Base-by-base conservation (phyloP, 2,888 invertebrate genomes). In the Alloplasta piceator region DNA sequence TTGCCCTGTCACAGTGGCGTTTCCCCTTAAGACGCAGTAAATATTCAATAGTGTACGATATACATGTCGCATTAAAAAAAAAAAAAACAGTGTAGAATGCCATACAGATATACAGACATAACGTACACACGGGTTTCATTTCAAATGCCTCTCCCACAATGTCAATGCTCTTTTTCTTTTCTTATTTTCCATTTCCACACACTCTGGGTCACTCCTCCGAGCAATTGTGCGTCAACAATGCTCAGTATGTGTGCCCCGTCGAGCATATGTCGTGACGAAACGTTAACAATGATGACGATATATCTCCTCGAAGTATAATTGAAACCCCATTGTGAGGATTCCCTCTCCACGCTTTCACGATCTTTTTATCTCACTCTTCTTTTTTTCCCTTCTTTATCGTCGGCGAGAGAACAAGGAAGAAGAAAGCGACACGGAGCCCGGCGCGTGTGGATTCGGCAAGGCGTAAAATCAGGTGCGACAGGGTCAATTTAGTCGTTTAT, bases 251-350 rank as follows among this genome's bases (percentile, higher is more conserved):
- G n/a, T 52, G 52, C 52, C 52, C 52, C 50, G 67, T 73, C 55
- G 63, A 26, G 26, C 26, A 26, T 61, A 52, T 71, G 72, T 82
- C 82, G 82, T 85, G 85, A 83, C 81, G 82, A 85, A 83, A 83
- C 80, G 71, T 68, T 70, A 75, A 83, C 83, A 85, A 83, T 82
- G 81, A 83, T 78, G 82, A 78, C 72, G 78, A 78, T 81, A 78
- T 78, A 81, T 74, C 81, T 74, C 73, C 76, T 67, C 16, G 52
- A 26, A 60, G 75, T 63, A 83, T 85, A 85, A 85, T 85, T 85
- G 82, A 83, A 85, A 80, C 52, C 14, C 79, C 81, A 83, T 83
- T 85, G 82, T 85, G 61, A 63, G 43, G 61, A 70, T 52, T 64
- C 48, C 48, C 64, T 16, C 60, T 38, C 36, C 26, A 26, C 52